phyloP scores from a whole-genome alignment of 2,888 invertebrate species.

The Platynereis dumerilii region DNA sequence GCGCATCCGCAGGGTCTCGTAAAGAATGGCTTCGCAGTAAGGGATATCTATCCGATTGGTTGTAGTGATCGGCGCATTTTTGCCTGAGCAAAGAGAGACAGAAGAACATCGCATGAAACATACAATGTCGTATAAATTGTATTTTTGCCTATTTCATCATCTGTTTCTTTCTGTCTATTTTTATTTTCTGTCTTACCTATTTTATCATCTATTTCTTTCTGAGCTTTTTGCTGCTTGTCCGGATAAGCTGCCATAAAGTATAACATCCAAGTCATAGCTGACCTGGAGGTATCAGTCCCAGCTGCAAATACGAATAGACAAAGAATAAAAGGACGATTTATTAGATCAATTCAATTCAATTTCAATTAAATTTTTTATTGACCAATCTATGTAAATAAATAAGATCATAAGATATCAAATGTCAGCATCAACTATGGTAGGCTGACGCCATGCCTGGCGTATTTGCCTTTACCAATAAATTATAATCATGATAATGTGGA shows the following conservation, averaged over 20 bases:
- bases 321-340: no score
- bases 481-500: neutral
- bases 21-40: conserved; percentile 44
- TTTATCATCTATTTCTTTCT: conserved; percentile 32
- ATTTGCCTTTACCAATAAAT: neutral
- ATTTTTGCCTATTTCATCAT: no score
- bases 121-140: no score
- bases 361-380: neutral
- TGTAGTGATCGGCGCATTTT: conserved; percentile 15
- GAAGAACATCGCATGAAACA: no score
- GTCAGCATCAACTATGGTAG: no score
- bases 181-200: conserved; percentile 5
- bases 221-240: conserved; percentile 32
- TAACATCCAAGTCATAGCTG: conserved; percentile 34
- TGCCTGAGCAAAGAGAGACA: neutral
- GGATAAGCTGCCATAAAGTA: conserved; percentile 33
- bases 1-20: conserved; percentile 45
- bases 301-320: conserved; percentile 22
- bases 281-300: conserved; percentile 36
- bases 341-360: neutral
- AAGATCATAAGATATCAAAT: no score
- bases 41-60: conserved; percentile 36
- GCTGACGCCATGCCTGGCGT: no score
- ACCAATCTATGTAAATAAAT: no score
- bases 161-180: no score